Conservation (phyloP, 2,888 invertebrate species). For the Amphipoea lucens region DNA sequence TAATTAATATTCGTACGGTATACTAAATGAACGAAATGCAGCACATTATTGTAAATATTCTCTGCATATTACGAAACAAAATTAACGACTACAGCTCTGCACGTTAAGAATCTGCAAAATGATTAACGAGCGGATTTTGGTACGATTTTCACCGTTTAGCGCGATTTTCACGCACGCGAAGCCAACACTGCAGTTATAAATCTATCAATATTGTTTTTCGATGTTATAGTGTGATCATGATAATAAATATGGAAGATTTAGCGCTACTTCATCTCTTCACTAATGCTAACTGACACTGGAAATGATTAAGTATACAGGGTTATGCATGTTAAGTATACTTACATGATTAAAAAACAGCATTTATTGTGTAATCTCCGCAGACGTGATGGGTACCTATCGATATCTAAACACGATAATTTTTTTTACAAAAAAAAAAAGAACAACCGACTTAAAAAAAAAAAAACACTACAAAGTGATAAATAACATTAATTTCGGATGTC, state of each 20-base stretch:
- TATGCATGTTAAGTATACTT: too few relatives aligned
- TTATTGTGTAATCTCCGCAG: too few relatives aligned
- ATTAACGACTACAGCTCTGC: constrained; percentile 7
- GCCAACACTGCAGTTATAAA: background rate
- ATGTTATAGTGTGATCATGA: background rate
- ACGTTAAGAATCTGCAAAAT: background rate
- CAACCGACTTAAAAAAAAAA: too few relatives aligned
- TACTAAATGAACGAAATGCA: background rate
- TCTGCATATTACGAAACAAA: background rate
- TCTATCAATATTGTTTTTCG: constrained; percentile 18
- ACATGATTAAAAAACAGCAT: too few relatives aligned
- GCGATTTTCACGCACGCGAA: constrained; percentile 18
- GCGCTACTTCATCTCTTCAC: background rate
- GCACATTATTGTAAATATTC: background rate
- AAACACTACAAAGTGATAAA: too few relatives aligned
- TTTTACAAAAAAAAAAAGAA: too few relatives aligned
- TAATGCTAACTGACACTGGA: background rate
- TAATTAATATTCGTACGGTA: background rate
- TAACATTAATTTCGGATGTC: too few relatives aligned
- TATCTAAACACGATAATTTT: too few relatives aligned
- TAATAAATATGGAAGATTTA: background rate
- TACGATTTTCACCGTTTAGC: constrained; percentile 37
- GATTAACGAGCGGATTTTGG: constrained; percentile 17
- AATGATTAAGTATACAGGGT: background rate
- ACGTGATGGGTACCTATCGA: too few relatives aligned